Percentiles rank a stretch among this genome's conserved stretches.
phyloP scores from a whole-genome alignment of 2,888 invertebrate species.

The Oxyteleia sp. region DNA sequence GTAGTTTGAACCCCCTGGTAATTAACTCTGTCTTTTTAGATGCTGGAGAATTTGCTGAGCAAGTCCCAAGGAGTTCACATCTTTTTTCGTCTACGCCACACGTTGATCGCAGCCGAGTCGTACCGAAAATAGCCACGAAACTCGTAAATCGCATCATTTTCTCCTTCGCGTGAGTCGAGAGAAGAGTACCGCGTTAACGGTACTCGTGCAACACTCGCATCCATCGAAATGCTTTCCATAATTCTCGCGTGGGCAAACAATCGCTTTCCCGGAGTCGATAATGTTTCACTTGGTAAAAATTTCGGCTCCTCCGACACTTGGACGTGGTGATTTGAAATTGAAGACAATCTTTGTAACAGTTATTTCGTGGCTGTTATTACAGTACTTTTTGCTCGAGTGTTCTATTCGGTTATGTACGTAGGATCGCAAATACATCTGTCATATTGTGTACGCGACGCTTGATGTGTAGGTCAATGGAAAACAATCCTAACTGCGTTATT shows the following conservation, averaged over 20 bases:
- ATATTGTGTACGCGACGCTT: too few relatives aligned
- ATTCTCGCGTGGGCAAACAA: conserved; percentile 36
- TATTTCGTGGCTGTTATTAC: too few relatives aligned
- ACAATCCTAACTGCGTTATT: too few relatives aligned
- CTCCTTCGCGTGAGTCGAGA: conserved; percentile 31
- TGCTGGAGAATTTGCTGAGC: neutral
- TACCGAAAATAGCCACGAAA: conserved; percentile 58
- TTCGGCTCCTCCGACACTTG: too few relatives aligned
- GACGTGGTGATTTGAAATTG: too few relatives aligned
- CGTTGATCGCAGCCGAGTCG: conserved; percentile 39
- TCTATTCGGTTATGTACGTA: too few relatives aligned
- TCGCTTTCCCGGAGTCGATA: neutral
- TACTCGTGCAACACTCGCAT: conserved; percentile 24
- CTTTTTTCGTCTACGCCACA: conserved; percentile 50
- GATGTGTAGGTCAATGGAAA: too few relatives aligned
- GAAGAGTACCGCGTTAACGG: conserved; percentile 41
- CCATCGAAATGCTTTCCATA: conserved; percentile 31
- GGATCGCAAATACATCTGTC: too few relatives aligned
- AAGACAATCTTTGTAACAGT: too few relatives aligned
- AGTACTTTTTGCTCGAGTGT: too few relatives aligned
- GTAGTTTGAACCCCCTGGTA: too few relatives aligned
- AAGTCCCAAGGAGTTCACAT: conserved; percentile 7
- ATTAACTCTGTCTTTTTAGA: conserved; percentile 17
- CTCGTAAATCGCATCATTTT: conserved; percentile 64
- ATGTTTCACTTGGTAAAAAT: neutral